A percentile compares a stretch with the other conserved stretches of the same genome.
These are phyloP conservation scores for Eriosoma lanigerum DNA, from an alignment of 1,140 invertebrate genomes.

Conservation along the genomic window DNA sequence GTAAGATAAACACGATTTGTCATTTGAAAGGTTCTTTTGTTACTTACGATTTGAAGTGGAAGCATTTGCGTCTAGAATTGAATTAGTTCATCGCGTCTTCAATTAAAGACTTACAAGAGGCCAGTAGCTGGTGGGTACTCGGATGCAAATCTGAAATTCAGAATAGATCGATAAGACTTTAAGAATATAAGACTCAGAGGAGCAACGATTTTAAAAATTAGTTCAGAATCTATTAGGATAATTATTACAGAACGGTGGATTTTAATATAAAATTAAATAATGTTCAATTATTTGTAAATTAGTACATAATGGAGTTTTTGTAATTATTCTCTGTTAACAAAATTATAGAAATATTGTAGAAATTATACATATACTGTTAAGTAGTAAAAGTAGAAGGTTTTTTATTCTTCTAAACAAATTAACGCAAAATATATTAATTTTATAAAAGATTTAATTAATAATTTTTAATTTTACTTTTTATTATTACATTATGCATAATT, in stretches of 20 bases:
- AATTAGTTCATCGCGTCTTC: conserved; percentile 20
- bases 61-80: conserved; percentile 21
- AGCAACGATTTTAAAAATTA: background rate
- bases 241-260: background rate
- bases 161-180: background rate
- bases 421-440: too few species aligned
- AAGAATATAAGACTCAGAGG: background rate
- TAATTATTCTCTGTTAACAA: too few species aligned
- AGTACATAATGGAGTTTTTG: too few species aligned
- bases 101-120: background rate
- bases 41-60: background rate
- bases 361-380: too few species aligned
- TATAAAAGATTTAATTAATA: too few species aligned
- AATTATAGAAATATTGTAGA: too few species aligned
- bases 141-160: background rate
- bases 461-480: too few species aligned
- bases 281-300: too few species aligned
- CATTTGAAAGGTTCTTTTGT: conserved; percentile 29
- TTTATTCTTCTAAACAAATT: too few species aligned
- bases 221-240: background rate
- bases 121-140: background rate
- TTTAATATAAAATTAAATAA: background rate
- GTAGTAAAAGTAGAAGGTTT: too few species aligned
- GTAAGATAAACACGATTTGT: conserved; percentile 14
- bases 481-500: too few species aligned